phyloP scores from a whole-genome alignment of 2,113 vertebrate species.

The Alces alces region DNA sequence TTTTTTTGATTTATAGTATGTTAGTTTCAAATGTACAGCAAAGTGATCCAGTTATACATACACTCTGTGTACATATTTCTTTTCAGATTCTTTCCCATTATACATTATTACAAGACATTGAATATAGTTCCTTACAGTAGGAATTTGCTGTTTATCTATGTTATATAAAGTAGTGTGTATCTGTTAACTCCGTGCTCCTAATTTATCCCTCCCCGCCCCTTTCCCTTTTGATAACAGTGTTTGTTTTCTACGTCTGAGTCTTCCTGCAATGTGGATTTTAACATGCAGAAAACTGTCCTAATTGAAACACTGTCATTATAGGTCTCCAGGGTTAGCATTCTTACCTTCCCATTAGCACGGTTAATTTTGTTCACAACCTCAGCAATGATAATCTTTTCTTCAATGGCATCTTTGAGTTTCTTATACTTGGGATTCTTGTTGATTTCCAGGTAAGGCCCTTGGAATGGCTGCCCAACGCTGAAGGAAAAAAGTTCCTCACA shows the following conservation, averaged over 20 bases:
- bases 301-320: background rate
- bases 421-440: slow-evolving; percentile 97
- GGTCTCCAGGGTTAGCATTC: background rate
- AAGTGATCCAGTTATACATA: background rate
- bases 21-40: background rate
- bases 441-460: slow-evolving; percentile 97
- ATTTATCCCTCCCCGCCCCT: background rate
- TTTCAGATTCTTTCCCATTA: background rate
- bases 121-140: background rate
- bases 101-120: background rate
- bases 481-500: background rate
- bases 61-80: background rate
- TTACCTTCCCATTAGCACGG: slow-evolving; percentile 97
- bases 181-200: background rate
- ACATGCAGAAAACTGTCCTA: background rate
- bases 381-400: slow-evolving; percentile 96
- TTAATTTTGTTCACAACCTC: slow-evolving; percentile 98
- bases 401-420: slow-evolving; percentile 91
- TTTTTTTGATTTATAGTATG: background rate
- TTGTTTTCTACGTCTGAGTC: background rate
- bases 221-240: background rate
- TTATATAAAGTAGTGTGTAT: background rate
- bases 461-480: slow-evolving; percentile 96
- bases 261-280: background rate
- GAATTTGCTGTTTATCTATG: background rate